Percentiles rank a stretch among this genome's conserved stretches.
phyloP scores from a whole-genome alignment of 2,113 vertebrate genomes.

The Emydocephalus ijimae region DNA sequence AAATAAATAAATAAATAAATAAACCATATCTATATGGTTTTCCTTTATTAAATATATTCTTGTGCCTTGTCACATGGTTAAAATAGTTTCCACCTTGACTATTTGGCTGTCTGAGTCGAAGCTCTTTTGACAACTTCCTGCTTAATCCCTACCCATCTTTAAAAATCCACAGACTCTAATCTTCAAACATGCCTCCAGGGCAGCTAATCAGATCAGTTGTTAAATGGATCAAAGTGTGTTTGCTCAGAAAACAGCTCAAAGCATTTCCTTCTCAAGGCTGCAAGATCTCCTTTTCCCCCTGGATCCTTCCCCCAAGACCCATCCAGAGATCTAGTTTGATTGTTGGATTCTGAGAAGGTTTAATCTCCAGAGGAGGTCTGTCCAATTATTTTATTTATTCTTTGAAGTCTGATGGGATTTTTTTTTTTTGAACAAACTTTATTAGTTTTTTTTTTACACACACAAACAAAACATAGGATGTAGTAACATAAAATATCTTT shows the following conservation, averaged over 20 bases:
- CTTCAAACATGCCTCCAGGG: slow-evolving; percentile 22
- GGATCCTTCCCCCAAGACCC: background rate
- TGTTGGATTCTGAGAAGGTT: background rate
- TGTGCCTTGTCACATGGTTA: background rate
- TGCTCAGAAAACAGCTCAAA: slow-evolving; percentile 7
- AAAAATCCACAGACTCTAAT: slow-evolving; percentile 35
- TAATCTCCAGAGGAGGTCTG: background rate
- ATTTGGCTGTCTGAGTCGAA: background rate
- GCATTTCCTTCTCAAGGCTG: slow-evolving; percentile 18
- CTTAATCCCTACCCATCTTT: slow-evolving; percentile 18
- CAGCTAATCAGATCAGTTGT: slow-evolving; percentile 16
- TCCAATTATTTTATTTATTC: background rate
- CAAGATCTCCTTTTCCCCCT: background rate
- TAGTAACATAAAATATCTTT: no score
- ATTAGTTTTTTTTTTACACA: no score
- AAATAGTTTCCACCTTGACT: background rate
- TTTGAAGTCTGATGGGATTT: background rate
- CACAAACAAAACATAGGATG: no score
- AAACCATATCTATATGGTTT: background rate
- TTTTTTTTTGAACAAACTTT: background rate
- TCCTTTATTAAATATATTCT: background rate
- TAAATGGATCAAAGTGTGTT: slow-evolving; percentile 34
- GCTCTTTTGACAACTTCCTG: slow-evolving; percentile 15
- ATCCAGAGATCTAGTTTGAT: background rate
- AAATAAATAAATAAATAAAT: no score